Evolutionary conservation across 2,113 vertebrate species (phyloP).

Genomic region (Puntigrus tetrazona): DNA sequence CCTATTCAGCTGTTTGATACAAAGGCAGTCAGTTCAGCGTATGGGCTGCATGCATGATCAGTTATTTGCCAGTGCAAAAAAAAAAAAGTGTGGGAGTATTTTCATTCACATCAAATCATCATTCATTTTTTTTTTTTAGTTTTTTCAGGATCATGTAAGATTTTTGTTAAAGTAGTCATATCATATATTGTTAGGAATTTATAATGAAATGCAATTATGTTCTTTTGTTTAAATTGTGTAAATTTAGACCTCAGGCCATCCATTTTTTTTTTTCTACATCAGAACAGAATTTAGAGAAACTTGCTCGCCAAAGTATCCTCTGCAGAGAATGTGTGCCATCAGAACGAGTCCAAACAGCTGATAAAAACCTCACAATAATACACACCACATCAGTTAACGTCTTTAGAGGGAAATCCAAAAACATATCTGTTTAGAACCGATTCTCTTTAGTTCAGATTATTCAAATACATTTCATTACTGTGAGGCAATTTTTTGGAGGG

Average conservation of each 20-base stretch:
- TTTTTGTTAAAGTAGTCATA: background rate
- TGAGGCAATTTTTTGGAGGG: background rate
- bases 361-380: too few relatives aligned
- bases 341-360: too few relatives aligned
- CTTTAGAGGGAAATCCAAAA: too few relatives aligned
- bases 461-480: background rate
- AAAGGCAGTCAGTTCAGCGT: conserved; percentile 8
- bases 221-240: too few relatives aligned
- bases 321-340: background rate
- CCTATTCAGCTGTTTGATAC: conserved; percentile 14
- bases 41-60: conserved; percentile 28
- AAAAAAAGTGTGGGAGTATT: background rate
- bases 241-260: too few relatives aligned
- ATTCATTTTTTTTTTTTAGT: too few relatives aligned
- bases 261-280: too few relatives aligned
- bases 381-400: background rate
- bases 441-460: background rate
- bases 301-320: background rate
- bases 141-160: background rate
- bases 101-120: background rate
- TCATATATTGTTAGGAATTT: background rate
- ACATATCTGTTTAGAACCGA: too few relatives aligned
- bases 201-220: too few relatives aligned
- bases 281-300: background rate
- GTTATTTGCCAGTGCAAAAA: background rate